Percentiles rank a stretch among this genome's conserved stretches.
Conservation (phyloP, 2,113 vertebrate species). For the Gracilinanus agilis region DNA sequence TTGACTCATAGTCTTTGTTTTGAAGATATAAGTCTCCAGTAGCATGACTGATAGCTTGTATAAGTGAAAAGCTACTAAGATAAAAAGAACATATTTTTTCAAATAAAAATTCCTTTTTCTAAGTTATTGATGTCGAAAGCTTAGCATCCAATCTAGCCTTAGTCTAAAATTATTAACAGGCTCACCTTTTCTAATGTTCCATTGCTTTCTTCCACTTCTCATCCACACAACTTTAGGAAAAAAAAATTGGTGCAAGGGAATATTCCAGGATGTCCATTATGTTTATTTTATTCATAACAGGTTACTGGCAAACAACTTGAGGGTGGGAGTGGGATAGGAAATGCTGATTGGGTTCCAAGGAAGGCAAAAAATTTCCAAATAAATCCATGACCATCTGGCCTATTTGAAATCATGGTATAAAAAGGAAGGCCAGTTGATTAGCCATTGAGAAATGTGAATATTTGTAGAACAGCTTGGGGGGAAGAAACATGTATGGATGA, state of each 20-base stretch:
- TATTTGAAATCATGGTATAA: background rate
- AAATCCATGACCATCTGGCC: background rate
- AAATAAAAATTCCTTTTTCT: background rate
- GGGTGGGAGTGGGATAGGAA: too few relatives aligned
- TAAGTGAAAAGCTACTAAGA: background rate
- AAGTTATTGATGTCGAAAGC: background rate
- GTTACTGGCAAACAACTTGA: background rate
- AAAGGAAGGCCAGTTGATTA: slow-evolving; percentile 45
- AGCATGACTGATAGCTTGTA: background rate
- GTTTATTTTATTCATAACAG: background rate
- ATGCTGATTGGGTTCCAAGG: background rate
- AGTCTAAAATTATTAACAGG: background rate
- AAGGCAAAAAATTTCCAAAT: background rate
- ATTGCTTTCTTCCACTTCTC: background rate
- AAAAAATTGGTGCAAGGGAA: background rate
- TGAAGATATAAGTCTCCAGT: background rate
- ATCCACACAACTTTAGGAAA: background rate
- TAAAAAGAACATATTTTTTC: background rate
- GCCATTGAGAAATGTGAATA: background rate
- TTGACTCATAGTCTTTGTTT: too few relatives aligned
- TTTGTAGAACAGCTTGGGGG: background rate
- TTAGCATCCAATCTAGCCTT: background rate
- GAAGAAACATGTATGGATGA: slow-evolving; percentile 42
- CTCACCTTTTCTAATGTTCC: background rate
- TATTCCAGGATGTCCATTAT: background rate